Evolutionary conservation across 2,797 vertebrate genomes (phyloP).

Genomic region (Yasuhikotakia modesta): DNA sequence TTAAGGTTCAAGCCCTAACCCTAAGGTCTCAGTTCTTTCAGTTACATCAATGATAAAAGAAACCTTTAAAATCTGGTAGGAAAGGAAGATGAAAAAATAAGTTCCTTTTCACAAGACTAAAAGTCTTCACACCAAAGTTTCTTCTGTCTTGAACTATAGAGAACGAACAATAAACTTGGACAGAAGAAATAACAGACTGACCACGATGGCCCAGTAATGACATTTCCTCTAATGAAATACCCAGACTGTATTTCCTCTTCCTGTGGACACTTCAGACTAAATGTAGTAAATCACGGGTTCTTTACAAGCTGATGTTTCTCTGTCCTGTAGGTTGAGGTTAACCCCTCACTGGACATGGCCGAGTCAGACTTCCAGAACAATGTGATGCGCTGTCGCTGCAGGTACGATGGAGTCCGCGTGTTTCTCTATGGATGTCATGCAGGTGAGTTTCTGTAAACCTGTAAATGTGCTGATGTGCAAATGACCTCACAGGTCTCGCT

Average conservation of each 20-base stretch:
- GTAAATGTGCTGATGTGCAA: background rate
- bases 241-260: slow-evolving; percentile 51
- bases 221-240: too few relatives aligned
- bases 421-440: slow-evolving; percentile 94
- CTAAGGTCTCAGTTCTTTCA: too few relatives aligned
- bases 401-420: slow-evolving; percentile 88
- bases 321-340: slow-evolving; percentile 90
- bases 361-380: slow-evolving; percentile 98
- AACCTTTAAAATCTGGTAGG: too few relatives aligned
- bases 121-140: too few relatives aligned
- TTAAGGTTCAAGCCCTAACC: slow-evolving; percentile 64
- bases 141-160: too few relatives aligned
- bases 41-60: too few relatives aligned
- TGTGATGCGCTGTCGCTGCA: slow-evolving; percentile 91
- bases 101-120: too few relatives aligned
- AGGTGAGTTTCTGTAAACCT: too few relatives aligned
- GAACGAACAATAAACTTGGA: too few relatives aligned
- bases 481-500: background rate
- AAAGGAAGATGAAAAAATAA: too few relatives aligned
- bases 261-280: slow-evolving; percentile 1
- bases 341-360: slow-evolving; percentile 91
- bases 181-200: slow-evolving; percentile 12
- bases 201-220: slow-evolving; percentile 63
- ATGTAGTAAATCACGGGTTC: background rate
- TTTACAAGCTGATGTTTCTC: slow-evolving; percentile 24